phyloP scores from a whole-genome alignment of 2,888 invertebrate genomes.

The Orthosia gracilis region DNA sequence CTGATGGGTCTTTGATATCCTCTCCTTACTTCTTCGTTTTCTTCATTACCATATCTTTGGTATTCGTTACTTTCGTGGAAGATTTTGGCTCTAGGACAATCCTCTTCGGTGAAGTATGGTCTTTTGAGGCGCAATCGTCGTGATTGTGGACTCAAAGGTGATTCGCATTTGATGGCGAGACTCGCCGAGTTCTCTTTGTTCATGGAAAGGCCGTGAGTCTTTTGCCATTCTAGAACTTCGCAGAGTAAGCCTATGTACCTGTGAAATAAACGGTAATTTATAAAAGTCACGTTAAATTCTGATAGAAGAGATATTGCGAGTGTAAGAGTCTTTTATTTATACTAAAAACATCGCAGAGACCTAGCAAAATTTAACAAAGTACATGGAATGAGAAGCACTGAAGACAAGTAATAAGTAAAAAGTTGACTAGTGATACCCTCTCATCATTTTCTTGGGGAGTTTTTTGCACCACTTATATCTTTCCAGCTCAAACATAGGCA shows the following conservation, averaged over 20 bases:
- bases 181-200: slow-evolving; percentile 87
- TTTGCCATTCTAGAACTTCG: slow-evolving; percentile 98
- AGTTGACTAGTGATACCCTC: too few species aligned
- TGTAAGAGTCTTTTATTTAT: too few species aligned
- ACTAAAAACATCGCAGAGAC: too few species aligned
- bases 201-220: slow-evolving; percentile 85
- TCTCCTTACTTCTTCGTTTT: slow-evolving; percentile 82
- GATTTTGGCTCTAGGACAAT: slow-evolving; percentile 75
- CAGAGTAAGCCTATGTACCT: slow-evolving; percentile 97
- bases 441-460: too few species aligned
- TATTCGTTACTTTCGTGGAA: slow-evolving; percentile 75
- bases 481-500: too few species aligned
- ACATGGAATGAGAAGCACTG: too few species aligned
- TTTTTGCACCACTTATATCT: too few species aligned
- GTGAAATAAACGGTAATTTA: slow-evolving; percentile 31
- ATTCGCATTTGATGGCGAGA: slow-evolving; percentile 90
- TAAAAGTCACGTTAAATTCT: background rate
- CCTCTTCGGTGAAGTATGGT: slow-evolving; percentile 80
- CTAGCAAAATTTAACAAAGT: too few species aligned
- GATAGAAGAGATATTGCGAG: background rate
- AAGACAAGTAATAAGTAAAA: too few species aligned
- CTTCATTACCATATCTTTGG: slow-evolving; percentile 82
- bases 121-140: slow-evolving; percentile 82
- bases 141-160: slow-evolving; percentile 83
- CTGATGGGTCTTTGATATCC: slow-evolving; percentile 71